These are phyloP conservation scores for Bilobella aurantiaca DNA, from an alignment of 1,140 invertebrate species.

Conservation along the genomic window DNA sequence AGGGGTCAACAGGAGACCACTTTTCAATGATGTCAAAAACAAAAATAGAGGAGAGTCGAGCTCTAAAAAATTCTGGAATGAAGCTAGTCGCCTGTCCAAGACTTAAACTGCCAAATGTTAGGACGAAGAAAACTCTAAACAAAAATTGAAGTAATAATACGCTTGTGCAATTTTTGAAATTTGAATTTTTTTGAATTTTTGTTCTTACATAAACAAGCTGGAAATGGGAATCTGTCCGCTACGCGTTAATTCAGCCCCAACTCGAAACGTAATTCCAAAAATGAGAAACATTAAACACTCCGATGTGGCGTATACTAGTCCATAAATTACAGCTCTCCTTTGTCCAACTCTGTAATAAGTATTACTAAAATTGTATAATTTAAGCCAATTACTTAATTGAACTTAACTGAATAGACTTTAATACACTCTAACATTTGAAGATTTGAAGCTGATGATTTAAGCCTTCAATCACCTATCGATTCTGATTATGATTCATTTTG, in stretches of 20 bases:
- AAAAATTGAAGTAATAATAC: background rate
- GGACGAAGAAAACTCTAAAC: background rate
- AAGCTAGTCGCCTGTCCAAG: background rate
- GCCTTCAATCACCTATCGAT: too few species aligned
- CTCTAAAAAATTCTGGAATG: constrained; percentile 34
- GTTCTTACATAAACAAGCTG: background rate
- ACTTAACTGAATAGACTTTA: too few species aligned
- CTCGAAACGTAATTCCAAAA: background rate
- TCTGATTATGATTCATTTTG: too few species aligned
- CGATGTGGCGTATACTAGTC: background rate
- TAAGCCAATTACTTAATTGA: too few species aligned
- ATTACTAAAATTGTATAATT: too few species aligned
- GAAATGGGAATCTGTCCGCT: background rate
- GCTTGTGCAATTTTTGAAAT: too few species aligned
- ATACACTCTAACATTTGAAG: too few species aligned
- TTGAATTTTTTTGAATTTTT: too few species aligned
- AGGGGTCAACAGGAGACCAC: constrained; percentile 43
- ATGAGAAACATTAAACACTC: background rate
- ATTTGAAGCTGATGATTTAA: too few species aligned
- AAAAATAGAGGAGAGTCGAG: constrained; percentile 44
- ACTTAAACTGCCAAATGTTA: background rate
- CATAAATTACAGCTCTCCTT: background rate
- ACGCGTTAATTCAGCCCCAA: background rate
- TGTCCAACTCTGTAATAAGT: background rate
- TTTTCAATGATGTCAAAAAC: constrained; percentile 47